Evolutionary conservation across 2,888 invertebrate genomes (phyloP), one percentile per base, ranked within the genome.

Genomic region (Epinotia demarniana): DNA sequence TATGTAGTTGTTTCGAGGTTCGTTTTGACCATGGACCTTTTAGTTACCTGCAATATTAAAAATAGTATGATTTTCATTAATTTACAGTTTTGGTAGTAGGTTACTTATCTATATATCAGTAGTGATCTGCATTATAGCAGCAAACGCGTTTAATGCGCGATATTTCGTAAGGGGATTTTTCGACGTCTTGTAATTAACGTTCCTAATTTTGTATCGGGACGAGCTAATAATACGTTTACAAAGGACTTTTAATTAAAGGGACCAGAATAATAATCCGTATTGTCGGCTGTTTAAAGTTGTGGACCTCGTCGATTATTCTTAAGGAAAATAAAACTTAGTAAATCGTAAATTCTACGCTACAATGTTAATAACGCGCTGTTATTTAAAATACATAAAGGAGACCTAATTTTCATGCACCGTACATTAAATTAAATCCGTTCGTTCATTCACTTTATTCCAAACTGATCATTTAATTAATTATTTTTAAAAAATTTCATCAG

Each of bases 181-280:
- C 89, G 86, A 89, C 90, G 86, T 87, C 85, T 83, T 89, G 90
- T 93, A 91, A 91, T 92, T 89, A 93, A 92, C 90, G 90, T 87
- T 80, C 33, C 53, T 33, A 68, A 68, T 73, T 55, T 67, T 67
- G 23, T 43, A 55, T 55, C 55, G 61, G 39, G 11, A 68, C 62
- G 67, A 62, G 68, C 61, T 73, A 68, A 68, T 73, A 68, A 68
- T 73, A 73, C 62, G 68, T 70, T 58, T 73, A 62, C 62, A 18
- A 16, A 39, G 53, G 43, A 73, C 55, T 68, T 67, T 67, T 68
- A 73, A 73, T 73, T 39, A 67, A 66, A 66, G 27, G 58, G 16
- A 60, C 43, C 46, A 23, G 16, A 58, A 69, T 69, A 46, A 43
- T 58, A 62, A 69, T 46, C 58, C 58, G 46, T 46, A 60, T 69